A percentile compares a stretch with the other conserved stretches of the same genome.
Conservation (phyloP, 2,888 invertebrate genomes). For the Pelosia muscerda region DNA sequence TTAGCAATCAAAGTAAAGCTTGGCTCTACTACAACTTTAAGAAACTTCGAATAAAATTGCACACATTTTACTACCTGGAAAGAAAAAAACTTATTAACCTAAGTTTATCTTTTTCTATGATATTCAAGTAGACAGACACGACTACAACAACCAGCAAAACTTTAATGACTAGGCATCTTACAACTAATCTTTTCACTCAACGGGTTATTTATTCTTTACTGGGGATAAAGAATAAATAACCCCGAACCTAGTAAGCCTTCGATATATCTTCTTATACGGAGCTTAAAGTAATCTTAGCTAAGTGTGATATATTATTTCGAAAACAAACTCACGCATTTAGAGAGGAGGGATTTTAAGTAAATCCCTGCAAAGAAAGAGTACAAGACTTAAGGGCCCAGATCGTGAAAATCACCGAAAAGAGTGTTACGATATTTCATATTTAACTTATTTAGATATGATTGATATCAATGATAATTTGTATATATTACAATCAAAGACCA, state of each 20-base stretch:
- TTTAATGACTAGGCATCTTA: constrained; percentile 25
- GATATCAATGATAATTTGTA: too few species aligned
- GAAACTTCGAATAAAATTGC: too few species aligned
- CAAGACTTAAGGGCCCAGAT: too few species aligned
- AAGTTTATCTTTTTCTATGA: neutral
- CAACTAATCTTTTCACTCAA: constrained; percentile 45
- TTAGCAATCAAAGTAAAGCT: too few species aligned
- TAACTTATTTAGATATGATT: too few species aligned
- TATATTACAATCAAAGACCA: too few species aligned
- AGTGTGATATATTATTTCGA: constrained; percentile 78
- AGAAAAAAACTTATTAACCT: neutral
- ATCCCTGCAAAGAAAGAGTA: constrained; percentile 64
- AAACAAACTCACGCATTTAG: constrained; percentile 70
- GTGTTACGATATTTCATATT: too few species aligned
- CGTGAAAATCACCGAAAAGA: too few species aligned
- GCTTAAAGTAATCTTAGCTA: constrained; percentile 77
- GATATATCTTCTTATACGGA: constrained; percentile 73
- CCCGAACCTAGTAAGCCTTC: constrained; percentile 66
- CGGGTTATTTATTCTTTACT: too few species aligned
- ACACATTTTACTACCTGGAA: neutral
- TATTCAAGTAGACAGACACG: neutral
- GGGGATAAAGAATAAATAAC: constrained; percentile 65
- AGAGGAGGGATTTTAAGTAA: constrained; percentile 55
- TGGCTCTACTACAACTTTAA: too few species aligned
- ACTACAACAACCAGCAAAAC: neutral